Evolutionary conservation across 2,797 vertebrate species (phyloP).

Genomic region (Apogon talboti): DNA sequence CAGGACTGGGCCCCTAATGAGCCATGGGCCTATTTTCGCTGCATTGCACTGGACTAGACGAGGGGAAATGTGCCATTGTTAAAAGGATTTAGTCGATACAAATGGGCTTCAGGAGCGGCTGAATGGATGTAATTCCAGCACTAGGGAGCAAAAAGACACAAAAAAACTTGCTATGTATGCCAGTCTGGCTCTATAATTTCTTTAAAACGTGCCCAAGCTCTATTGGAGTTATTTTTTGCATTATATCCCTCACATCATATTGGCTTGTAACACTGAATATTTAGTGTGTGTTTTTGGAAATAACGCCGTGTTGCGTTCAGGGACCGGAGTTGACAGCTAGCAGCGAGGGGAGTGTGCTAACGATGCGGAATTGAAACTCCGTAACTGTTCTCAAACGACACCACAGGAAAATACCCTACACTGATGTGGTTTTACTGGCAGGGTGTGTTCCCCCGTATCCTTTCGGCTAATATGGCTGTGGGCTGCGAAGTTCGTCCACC

Average conservation of each 20-base stretch:
- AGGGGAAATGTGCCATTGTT: conserved; percentile 68
- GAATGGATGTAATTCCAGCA: conserved; percentile 31
- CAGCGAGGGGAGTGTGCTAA: conserved; percentile 4
- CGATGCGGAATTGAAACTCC: conserved; percentile 52
- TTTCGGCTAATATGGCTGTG: background rate
- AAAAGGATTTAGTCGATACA: conserved; percentile 59
- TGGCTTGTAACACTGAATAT: too few relatives aligned
- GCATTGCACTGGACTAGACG: conserved; percentile 28
- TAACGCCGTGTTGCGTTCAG: conserved; percentile 1
- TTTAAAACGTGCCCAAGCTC: background rate
- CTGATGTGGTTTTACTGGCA: background rate
- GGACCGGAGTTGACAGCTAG: conserved; percentile 12
- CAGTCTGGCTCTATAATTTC: background rate
- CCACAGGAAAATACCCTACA: background rate
- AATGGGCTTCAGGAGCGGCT: conserved; percentile 32
- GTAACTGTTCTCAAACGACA: conserved; percentile 10
- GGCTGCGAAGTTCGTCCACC: conserved; percentile 22
- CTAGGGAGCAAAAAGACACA: background rate
- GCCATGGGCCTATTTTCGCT: conserved; percentile 38
- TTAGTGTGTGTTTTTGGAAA: background rate
- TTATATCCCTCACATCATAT: background rate
- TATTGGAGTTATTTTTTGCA: too few relatives aligned
- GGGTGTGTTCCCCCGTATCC: background rate
- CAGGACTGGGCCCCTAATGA: conserved; percentile 52
- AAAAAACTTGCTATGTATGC: conserved; percentile 9